phyloP scores from a whole-genome alignment of 2,113 vertebrate species.

The Eira barbara region DNA sequence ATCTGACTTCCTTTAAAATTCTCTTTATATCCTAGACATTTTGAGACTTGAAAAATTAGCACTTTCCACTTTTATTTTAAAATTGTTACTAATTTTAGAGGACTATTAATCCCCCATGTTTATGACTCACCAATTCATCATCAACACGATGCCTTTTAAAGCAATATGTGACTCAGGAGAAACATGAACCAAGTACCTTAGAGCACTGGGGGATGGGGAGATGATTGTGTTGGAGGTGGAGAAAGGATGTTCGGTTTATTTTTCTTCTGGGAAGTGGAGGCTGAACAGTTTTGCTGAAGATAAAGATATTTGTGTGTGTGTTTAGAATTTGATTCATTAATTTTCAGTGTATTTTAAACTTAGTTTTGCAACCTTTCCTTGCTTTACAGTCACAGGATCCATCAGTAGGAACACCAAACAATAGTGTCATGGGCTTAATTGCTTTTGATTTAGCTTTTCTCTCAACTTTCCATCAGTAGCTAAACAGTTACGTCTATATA shows the following conservation, averaged over 20 bases:
- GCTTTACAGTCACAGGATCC: not conserved
- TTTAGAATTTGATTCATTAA: conserved; percentile 45
- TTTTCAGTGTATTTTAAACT: not conserved
- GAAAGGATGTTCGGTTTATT: not conserved
- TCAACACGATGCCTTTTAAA: conserved; percentile 38
- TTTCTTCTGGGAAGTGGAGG: not conserved
- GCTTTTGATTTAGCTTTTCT: conserved; percentile 12
- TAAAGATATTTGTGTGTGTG: not conserved
- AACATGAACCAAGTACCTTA: not conserved
- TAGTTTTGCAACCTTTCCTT: not conserved
- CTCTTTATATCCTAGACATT: conserved; percentile 49
- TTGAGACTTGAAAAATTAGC: conserved; percentile 61
- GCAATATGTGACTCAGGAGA: conserved; percentile 56
- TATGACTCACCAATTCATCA: conserved; percentile 72
- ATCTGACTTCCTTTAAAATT: conserved; percentile 44
- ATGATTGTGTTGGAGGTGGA: not conserved
- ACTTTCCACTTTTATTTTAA: conserved; percentile 65
- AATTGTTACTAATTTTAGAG: conserved; percentile 67
- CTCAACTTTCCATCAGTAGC: not conserved
- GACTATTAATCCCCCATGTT: conserved; percentile 59
- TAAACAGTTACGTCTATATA: not conserved
- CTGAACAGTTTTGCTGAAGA: not conserved
- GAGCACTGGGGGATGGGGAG: not conserved
- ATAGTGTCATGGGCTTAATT: not conserved
- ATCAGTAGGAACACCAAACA: not conserved